These are phyloP conservation scores for Lates japonicus DNA, from an alignment of 2,797 vertebrate genomes.

Conservation along the genomic window DNA sequence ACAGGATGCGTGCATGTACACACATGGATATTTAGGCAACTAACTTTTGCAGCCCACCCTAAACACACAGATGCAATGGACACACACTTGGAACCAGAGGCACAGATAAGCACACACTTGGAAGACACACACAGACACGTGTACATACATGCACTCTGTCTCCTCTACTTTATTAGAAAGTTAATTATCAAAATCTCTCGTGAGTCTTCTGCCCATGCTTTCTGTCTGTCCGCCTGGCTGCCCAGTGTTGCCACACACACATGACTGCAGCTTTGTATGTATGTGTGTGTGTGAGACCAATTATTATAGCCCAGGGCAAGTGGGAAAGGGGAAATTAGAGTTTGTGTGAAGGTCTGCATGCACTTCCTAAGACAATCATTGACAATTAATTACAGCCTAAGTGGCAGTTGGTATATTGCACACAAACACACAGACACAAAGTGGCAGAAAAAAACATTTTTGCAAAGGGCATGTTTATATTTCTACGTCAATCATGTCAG, in stretches of 20 bases:
- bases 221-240: conserved; percentile 37
- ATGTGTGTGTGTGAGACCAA: conserved; percentile 29
- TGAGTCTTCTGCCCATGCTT: conserved; percentile 21
- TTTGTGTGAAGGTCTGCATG: conserved; percentile 49
- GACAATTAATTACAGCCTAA: conserved; percentile 57
- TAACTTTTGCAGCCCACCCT: conserved; percentile 44
- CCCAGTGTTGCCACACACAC: conserved; percentile 24
- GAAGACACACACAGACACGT: conserved; percentile 3
- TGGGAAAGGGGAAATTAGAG: conserved; percentile 46
- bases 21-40: conserved; percentile 1
- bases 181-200: conserved; percentile 75
- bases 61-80: conserved; percentile 4
- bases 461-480: conserved; percentile 10
- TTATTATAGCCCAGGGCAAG: conserved; percentile 47
- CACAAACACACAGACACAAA: conserved; percentile 21
- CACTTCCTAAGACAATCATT: conserved; percentile 58
- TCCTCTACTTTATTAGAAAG: conserved; percentile 59
- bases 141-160: conserved; percentile 23
- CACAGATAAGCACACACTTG: conserved; percentile 5
- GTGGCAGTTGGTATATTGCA: conserved; percentile 37
- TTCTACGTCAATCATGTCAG: conserved; percentile 4
- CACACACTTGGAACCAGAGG: conserved; percentile 15
- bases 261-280: conserved; percentile 6
- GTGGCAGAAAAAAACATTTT: background rate
- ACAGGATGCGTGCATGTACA: conserved; percentile 12